phyloP scores from a whole-genome alignment of 2,113 vertebrate species.

The Callipepla squamata region DNA sequence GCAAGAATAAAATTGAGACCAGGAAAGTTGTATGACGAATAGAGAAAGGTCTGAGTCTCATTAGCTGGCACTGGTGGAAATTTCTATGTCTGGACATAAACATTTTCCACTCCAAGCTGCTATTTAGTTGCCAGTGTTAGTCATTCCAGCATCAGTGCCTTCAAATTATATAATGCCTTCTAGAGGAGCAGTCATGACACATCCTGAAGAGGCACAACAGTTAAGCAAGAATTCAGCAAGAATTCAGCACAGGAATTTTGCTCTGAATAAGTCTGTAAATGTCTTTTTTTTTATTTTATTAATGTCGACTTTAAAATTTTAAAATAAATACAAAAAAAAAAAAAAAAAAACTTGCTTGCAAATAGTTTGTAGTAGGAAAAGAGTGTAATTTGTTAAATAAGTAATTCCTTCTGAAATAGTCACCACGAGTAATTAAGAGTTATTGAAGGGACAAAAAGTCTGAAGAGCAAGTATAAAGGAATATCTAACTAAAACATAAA shows the following conservation, averaged over 20 bases:
- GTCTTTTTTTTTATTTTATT: neutral
- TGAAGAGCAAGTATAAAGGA: conserved; percentile 14
- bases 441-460: conserved; percentile 21
- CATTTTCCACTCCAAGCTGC: neutral
- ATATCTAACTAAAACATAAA: conserved; percentile 50
- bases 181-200: neutral
- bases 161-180: neutral
- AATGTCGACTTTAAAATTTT: neutral
- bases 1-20: neutral
- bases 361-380: conserved; percentile 30
- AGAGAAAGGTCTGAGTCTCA: neutral
- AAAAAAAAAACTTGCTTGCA: neutral
- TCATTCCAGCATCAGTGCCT: neutral
- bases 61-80: neutral
- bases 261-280: neutral
- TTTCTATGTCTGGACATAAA: neutral
- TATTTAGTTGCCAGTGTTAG: neutral
- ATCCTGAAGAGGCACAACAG: neutral
- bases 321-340: neutral
- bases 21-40: neutral
- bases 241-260: neutral
- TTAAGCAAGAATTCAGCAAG: neutral
- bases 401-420: conserved; percentile 57
- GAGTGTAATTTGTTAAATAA: conserved; percentile 31
- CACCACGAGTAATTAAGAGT: conserved; percentile 55